These are phyloP conservation scores for Musca vetustissima DNA, from an alignment of 1,140 invertebrate genomes.

Conservation along the genomic window DNA sequence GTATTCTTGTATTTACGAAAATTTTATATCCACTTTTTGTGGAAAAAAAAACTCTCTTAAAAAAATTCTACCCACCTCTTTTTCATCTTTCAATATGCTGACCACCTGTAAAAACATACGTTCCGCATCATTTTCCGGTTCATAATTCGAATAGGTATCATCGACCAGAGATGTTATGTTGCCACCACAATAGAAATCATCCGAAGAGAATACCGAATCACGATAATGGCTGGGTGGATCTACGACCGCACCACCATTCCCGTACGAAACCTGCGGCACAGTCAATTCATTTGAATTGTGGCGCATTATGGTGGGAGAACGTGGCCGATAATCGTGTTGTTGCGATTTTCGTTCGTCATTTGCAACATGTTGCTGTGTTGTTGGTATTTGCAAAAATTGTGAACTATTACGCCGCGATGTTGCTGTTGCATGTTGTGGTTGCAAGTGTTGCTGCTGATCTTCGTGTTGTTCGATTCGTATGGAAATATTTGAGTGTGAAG, in stretches of 20 bases:
- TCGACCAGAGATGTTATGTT: conserved; percentile 51
- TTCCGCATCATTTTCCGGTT: conserved; percentile 54
- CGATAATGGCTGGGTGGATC: background rate
- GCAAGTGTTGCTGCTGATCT: background rate
- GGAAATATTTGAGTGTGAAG: conserved; percentile 13
- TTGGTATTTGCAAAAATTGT: background rate
- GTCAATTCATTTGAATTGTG: background rate
- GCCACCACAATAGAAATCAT: conserved; percentile 46
- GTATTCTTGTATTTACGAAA: too few species aligned
- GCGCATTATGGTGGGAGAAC: background rate
- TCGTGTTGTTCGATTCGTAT: background rate
- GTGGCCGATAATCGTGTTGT: background rate
- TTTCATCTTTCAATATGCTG: conserved; percentile 54
- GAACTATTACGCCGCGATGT: background rate
- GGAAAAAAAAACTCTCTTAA: too few species aligned
- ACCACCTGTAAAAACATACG: conserved; percentile 54
- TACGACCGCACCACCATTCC: background rate
- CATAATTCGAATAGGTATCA: conserved; percentile 50
- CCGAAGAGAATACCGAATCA: conserved; percentile 24
- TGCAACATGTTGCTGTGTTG: background rate
- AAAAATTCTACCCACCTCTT: conserved; percentile 48
- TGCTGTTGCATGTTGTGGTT: background rate
- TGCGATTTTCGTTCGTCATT: background rate
- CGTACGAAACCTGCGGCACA: background rate
- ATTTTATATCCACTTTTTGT: too few species aligned